Base-by-base conservation (phyloP, 1,140 invertebrate species). In the Elymnias hypermnestra region DNA sequence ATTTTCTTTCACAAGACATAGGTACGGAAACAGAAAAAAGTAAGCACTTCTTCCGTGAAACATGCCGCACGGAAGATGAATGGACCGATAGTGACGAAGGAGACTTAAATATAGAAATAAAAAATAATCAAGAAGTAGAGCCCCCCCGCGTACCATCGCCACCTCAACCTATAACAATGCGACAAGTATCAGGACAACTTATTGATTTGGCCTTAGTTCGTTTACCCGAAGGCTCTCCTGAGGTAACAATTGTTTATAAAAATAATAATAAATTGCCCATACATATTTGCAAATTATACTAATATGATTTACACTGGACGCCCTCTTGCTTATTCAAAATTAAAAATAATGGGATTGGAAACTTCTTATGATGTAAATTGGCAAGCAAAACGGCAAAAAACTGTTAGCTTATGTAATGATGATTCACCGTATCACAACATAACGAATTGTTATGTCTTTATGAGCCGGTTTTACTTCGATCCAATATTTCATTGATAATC, bases 21-120 rank as follows among this genome's bases (percentile, higher is more conserved):
- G n/a, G n/a, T n/a, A n/a, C n/a, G n/a, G n/a, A n/a, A n/a, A n/a
- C n/a, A 46, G 62, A 77, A 44, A 78, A 76, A 48, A 73, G 74
- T 33, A 57, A 74, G 21, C 64, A 66, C 39, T 87, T 64, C 48
- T 90, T 89, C 63, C 76, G 85, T 14, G 89, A 90, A 62, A 89
- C 89, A 8, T 90, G 89, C 61, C 86, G 88, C 31, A 89, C 88
- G 13, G 89, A 90, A 67, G 88, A 89, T 46, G 88, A 90, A 55
- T 89, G 87, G 61, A 81, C 87, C 1, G 84, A 86, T 5, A 81
- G 73, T 33, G 88, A 89, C 43, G 72, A 83, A 2, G 79, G 83
- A 13, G 64, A 73, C 55, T 51, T 50, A 8, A 46, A 17, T 40
- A 46, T 56, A 40, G 51, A 60, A 40, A 15, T 44, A 38, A 65